Base-by-base conservation (phyloP, 2,113 vertebrate genomes). In the Planiliza haematocheilus region DNA sequence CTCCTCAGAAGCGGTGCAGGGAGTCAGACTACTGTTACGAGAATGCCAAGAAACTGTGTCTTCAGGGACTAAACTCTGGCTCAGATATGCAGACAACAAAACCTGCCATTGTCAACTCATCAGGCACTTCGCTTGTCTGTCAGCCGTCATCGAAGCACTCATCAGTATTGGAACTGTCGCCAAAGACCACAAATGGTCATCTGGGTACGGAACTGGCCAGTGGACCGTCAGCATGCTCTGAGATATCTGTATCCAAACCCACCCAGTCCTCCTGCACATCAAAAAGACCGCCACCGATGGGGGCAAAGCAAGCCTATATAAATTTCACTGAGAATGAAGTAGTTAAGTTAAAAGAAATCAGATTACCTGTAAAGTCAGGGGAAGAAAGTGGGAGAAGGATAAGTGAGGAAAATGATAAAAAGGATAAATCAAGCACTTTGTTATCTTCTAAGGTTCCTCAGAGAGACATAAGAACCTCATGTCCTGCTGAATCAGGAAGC, bases 1-100 rank as follows among this genome's bases (percentile, higher is more conserved):
- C 62, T 10, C 64, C 72, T n/a, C 66, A 51, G 51, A 92, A 91
- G 79, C 83, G 86, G 43, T 2, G 0, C 43, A 81, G 60, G 46
- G 75, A 84, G 10, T 41, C 37, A n/a, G 74, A 84, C 10, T 24
- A 12, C 30, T 43, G 14, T 39, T 21, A 46, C 2, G n/a, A 79
- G 21, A 30, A 46, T 16, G 21, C 42, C 43, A 87, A 85, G 60
- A 91, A 86, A 70, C 18, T 7, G 2, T 67, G 76, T 80, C 38
- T 37, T 73, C 50, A 49, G 13, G 17, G n/a, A 30, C 2, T 13
- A 53, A 75, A 59, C 38, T 41, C 36, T 43, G 45, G 30, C 24
- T 30, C 24, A 30, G 46, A 49, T 75, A 53, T 2, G 12, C 49
- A 77, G 20, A 61, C 68, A 9, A n/a, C 37, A 13, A 70, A 65